A percentile compares a stretch with the other conserved stretches of the same genome.
Evolutionary conservation across 2,888 invertebrate genomes (phyloP).

Genomic region (Drosophila cracens): DNA sequence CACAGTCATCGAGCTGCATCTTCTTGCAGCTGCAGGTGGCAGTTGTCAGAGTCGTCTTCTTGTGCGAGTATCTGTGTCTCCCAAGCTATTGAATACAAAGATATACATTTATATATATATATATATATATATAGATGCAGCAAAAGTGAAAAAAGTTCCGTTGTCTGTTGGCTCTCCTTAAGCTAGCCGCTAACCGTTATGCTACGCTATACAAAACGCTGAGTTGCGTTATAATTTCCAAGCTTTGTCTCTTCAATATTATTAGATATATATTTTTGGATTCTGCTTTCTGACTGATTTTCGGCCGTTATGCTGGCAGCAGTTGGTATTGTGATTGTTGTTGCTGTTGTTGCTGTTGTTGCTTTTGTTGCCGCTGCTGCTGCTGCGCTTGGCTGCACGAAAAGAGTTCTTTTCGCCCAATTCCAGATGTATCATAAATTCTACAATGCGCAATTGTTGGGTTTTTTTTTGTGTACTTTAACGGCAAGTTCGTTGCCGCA

Average conservation of each 20-base stretch:
- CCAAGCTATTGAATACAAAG: not conserved
- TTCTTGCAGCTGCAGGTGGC: conserved; percentile 61
- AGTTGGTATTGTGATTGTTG: conserved; percentile 33
- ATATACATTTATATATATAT: not conserved
- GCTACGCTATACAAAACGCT: conserved; percentile 50
- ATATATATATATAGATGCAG: conserved; percentile 48
- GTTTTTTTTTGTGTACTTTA: conserved; percentile 24
- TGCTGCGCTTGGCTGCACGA: conserved; percentile 62
- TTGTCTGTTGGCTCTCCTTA: conserved; percentile 54
- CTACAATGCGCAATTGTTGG: conserved; percentile 59
- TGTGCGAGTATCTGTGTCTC: conserved; percentile 53
- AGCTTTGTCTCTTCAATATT: conserved; percentile 46
- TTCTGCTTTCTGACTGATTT: conserved; percentile 58
- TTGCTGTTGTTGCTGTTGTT: conserved; percentile 4
- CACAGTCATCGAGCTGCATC: conserved; percentile 64
- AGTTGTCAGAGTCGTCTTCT: conserved; percentile 20
- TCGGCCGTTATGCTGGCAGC: conserved; percentile 65
- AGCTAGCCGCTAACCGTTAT: conserved; percentile 69
- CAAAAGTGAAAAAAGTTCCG: conserved; percentile 78
- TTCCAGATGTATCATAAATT: conserved; percentile 44
- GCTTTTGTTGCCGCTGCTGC: conserved; percentile 18
- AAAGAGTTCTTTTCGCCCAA: conserved; percentile 42
- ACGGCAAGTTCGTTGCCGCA: conserved; percentile 60
- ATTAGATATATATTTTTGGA: conserved; percentile 29
- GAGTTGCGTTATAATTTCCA: conserved; percentile 67